Evolutionary conservation across 2,113 vertebrate species (phyloP).

Genomic region (Hucho hucho): DNA sequence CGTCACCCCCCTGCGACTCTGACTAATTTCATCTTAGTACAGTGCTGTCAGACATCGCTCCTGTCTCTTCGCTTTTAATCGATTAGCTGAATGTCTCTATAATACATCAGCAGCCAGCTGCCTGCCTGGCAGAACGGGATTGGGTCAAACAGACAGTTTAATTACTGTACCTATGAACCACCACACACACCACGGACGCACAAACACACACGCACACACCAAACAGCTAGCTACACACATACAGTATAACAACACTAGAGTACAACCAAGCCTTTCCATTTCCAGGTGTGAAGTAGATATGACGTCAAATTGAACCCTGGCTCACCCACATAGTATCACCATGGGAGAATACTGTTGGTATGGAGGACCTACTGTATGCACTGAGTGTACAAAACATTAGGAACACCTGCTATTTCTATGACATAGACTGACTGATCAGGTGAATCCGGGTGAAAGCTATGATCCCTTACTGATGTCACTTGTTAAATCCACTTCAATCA

Average conservation of each 20-base stretch:
- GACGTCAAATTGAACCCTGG: too few species aligned
- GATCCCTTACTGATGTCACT: too few species aligned
- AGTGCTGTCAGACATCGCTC: constrained; percentile 93
- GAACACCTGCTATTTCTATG: too few species aligned
- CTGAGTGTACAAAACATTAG: too few species aligned
- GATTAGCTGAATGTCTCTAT: constrained; percentile 94
- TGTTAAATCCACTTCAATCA: too few species aligned
- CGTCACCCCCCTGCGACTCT: constrained; percentile 69
- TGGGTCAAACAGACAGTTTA: constrained; percentile 86
- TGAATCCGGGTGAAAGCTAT: too few species aligned
- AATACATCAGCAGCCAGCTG: constrained; percentile 86
- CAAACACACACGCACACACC: constrained; percentile 3
- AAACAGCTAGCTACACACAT: neutral
- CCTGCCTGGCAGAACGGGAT: constrained; percentile 79
- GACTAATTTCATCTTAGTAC: constrained; percentile 96
- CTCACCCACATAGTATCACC: too few species aligned
- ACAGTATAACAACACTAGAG: neutral
- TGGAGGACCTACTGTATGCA: too few species aligned
- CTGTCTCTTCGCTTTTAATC: constrained; percentile 93
- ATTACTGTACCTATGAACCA: constrained; percentile 81
- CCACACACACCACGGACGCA: constrained; percentile 74
- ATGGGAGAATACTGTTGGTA: too few species aligned
- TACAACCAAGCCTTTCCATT: too few species aligned
- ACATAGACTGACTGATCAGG: too few species aligned
- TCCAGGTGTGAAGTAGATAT: too few species aligned